Base-by-base conservation (phyloP, 2,113 vertebrate species). In the Dipodomys spectabilis region DNA sequence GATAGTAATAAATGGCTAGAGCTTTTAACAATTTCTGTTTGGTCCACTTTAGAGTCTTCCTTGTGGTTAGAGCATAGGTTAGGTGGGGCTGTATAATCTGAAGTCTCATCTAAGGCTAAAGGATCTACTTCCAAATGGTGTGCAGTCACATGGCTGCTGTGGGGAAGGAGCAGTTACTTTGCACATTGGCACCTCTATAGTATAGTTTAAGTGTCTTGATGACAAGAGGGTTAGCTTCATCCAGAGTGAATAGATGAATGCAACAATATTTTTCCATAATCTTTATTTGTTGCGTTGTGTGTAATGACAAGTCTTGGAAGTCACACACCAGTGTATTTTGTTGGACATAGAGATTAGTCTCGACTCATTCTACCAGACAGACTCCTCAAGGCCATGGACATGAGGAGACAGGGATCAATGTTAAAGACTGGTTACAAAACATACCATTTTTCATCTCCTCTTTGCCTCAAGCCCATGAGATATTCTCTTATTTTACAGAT, bases 401-500 rank as follows among this genome's bases (percentile, higher is more conserved):
- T 22, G 18, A 65, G 44, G 53, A 77, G 20, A 28, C 44, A 62
- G 53, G 13, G 39, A 23, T 68, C 7, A 6, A 2, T 23, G 32
- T 2, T 67, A 4, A 32, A 82, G 22, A 44, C 7, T 3, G 0
- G 2, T 68, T 32, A 5, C 20, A 16, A 57, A 25, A 68, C 0
- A 10, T 19, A 32, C 11, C 15, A 35, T 60, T 92, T 82, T 92
- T 82, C 0, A 45, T 35, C 25, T 67, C 9, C 15, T 68, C 30
- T 83, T 86, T 20, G 23, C 44, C 4, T 67, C 74, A 71, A 32
- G 32, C 12, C 12, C n/a, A 3, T 85, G 60, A 92, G 27, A 23
- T 57, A 25, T 57, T 82, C 78, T 49, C 35, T 4, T 39, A 28
- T 85, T 94, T 96, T 81, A 73, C 25, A 78, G 11, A 81, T 45